Conservation (phyloP, 2,888 invertebrate genomes). For the Calameuta idolon region DNA sequence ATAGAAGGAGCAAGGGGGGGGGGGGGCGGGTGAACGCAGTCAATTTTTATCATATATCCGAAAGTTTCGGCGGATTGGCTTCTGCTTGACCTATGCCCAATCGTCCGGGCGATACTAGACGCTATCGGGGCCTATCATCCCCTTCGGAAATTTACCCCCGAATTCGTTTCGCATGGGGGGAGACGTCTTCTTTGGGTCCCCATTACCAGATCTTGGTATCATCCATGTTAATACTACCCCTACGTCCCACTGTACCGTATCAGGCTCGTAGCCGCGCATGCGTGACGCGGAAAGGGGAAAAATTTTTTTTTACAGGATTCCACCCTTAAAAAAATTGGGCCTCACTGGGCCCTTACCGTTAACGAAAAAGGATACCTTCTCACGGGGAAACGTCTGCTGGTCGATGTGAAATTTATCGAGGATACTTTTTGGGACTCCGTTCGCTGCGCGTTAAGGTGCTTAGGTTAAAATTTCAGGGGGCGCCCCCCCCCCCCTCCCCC, state of each 20-base stretch:
- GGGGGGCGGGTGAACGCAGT: constrained; percentile 44
- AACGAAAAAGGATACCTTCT: not conserved
- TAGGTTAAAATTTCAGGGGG: constrained; percentile 15
- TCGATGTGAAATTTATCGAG: constrained; percentile 7
- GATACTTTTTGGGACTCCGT: constrained; percentile 10
- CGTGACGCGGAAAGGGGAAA: not conserved
- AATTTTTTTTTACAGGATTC: not conserved
- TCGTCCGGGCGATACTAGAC: constrained; percentile 58
- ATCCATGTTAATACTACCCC: not conserved
- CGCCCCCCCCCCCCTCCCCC: not conserved
- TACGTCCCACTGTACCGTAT: not conserved
- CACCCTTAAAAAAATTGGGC: not conserved
- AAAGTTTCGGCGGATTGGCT: constrained; percentile 60
- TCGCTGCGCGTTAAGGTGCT: constrained; percentile 30
- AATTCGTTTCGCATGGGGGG: constrained; percentile 17
- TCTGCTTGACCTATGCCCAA: constrained; percentile 66
- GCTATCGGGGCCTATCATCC: constrained; percentile 46
- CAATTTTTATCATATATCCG: constrained; percentile 63
- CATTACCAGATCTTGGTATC: not conserved
- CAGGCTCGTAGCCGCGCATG: not conserved
- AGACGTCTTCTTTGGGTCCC: not conserved
- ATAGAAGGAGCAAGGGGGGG: not conserved
- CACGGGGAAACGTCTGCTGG: not conserved
- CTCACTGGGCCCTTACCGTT: not conserved
- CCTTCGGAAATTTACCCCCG: constrained; percentile 18